Evolutionary conservation across 2,113 vertebrate species (phyloP), one percentile per base, ranked within the genome.

Genomic region (Mohoua ochrocephala): DNA sequence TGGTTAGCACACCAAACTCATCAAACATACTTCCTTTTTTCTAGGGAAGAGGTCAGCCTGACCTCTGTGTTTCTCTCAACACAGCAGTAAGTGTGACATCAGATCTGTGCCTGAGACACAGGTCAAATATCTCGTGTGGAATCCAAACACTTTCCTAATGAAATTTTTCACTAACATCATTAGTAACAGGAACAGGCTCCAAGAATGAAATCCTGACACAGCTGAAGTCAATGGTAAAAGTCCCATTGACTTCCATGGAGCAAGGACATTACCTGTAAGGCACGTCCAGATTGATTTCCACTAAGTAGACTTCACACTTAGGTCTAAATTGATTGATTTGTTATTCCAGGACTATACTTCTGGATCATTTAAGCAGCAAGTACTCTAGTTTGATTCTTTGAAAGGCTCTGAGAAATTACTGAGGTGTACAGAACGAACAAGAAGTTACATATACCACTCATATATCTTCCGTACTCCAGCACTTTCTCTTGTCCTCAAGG

Each of bases 311-410:
- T 68, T 70, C 80, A 81, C 6, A 1, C 67, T 84, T 27, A 30
- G 37, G 31, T 60, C 80, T 95, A 68, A 95, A 93, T 87, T 84
- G 76, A 81, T 82, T 96, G 68, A 80, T 85, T 79, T 95, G 31
- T 61, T 89, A 92, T 93, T 95, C 71, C 70, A 91, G 47, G 35
- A 83, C 82, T 49, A 30, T 28, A 69, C 69, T 79, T 80, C 74
- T 91, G 47, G 65, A 96, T 61, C 79, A 80, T 80, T 91, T 92
- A 92, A 75, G 50, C 81, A 87, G 90, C 76, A 81, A 86, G 84
- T 92, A 63, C n/a, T 64, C 76, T 44, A 54, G 71, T 49, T 47
- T 65, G 61, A 87, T 45, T 83, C 63, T 74, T 56, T 91, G 69
- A 93, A 87, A 90, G 67, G 59, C 74, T 88, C 45, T 87, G 41